phyloP scores from a whole-genome alignment of 1,140 invertebrate genomes.

The Aphaenogaster floridana region DNA sequence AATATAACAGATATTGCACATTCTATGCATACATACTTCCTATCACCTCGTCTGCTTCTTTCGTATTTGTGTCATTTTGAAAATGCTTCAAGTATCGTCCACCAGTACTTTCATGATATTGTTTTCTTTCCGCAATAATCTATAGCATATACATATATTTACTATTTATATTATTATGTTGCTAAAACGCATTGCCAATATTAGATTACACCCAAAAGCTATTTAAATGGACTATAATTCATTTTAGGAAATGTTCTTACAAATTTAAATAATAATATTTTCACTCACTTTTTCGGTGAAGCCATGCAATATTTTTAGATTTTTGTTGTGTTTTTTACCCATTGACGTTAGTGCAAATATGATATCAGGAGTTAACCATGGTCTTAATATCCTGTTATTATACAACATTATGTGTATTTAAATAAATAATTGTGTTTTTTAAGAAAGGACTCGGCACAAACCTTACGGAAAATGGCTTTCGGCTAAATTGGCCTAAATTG shows the following conservation, averaged over 20 bases:
- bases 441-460: neutral
- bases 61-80: neutral
- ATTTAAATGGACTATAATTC: neutral
- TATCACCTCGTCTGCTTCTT: neutral
- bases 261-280: neutral
- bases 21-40: constrained; percentile 33
- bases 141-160: constrained; percentile 30
- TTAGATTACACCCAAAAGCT: neutral
- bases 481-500: too few species aligned
- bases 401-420: neutral
- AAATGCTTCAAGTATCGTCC: constrained; percentile 60
- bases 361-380: constrained; percentile 88
- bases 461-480: too few species aligned
- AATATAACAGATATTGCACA: neutral
- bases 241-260: neutral
- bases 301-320: constrained; percentile 90
- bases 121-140: constrained; percentile 78
- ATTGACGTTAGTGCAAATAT: constrained; percentile 86
- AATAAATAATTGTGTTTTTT: neutral
- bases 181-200: neutral
- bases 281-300: constrained; percentile 89
- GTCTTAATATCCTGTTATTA: constrained; percentile 83
- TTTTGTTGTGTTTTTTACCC: constrained; percentile 87
- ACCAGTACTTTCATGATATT: constrained; percentile 76
- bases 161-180: neutral